Conservation (phyloP, 2,888 invertebrate genomes). For the Fragum fragum region DNA sequence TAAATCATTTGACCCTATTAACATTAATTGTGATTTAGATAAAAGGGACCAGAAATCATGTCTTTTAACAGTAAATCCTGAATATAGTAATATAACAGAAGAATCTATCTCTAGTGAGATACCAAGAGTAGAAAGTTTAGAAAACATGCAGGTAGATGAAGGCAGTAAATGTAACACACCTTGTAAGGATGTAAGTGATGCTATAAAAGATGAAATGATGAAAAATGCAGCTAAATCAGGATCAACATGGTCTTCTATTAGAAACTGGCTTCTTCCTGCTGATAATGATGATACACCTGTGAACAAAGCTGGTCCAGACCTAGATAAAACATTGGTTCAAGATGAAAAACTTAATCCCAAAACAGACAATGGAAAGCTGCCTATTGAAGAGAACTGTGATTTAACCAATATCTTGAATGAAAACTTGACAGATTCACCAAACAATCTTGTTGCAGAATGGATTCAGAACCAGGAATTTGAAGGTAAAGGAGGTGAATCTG, state of each 20-base stretch:
- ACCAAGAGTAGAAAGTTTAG: slow-evolving; percentile 2
- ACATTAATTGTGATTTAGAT: background rate
- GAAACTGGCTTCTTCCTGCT: slow-evolving; percentile 57
- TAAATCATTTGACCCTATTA: background rate
- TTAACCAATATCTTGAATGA: slow-evolving; percentile 17
- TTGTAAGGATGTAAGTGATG: slow-evolving; percentile 21
- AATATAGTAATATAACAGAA: slow-evolving; percentile 57
- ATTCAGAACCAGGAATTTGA: slow-evolving; percentile 47
- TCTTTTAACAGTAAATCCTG: slow-evolving; percentile 28
- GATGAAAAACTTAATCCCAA: background rate
- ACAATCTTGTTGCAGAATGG: slow-evolving; percentile 52
- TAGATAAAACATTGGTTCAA: background rate
- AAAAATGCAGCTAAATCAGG: slow-evolving; percentile 45
- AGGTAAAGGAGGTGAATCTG: slow-evolving; percentile 8
- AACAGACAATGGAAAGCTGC: slow-evolving; percentile 8
- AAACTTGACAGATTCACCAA: slow-evolving; percentile 4
- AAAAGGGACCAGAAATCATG: background rate
- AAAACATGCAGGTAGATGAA: no score
- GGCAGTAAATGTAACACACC: slow-evolving; percentile 26
- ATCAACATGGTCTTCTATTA: slow-evolving; percentile 46
- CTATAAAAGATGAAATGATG: slow-evolving; percentile 30
- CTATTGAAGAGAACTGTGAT: background rate
- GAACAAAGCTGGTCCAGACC: background rate
- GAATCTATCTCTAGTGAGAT: slow-evolving; percentile 26
- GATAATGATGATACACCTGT: slow-evolving; percentile 40